Base-by-base conservation (phyloP, 2,113 vertebrate genomes). In the Uropsilus gracilis region DNA sequence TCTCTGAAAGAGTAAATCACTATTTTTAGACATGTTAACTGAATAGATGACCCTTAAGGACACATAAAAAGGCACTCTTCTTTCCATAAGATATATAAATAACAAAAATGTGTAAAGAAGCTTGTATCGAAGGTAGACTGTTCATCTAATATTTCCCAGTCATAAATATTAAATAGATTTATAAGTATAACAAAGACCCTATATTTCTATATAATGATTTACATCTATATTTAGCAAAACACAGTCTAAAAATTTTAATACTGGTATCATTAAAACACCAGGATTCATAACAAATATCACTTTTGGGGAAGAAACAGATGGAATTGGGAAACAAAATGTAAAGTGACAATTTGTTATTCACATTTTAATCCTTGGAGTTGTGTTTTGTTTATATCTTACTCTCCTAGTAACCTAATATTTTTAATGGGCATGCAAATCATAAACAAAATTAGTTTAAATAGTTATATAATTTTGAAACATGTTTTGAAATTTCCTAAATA, bases 391-490 rank as follows among this genome's bases (percentile, higher is more conserved):
- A 72, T 4, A 89, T 4, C 84, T 72, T 24, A 80, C 8, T 10
- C 13, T 42, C 28, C 32, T 0, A 20, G 34, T 69, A 95, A 78
- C 22, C 30, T 78, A 37, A 69, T 30, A 80, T 73, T 84, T 86
- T 86, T 71, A 63, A 72, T 83, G 50, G 50, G 28, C 50, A 13
- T 77, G n/a, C 12, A 28, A 50, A 8, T 68, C 61, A 37, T 94
- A 94, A 94, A 89, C 76, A 63, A 93, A 92, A 20, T 26, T 39
- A 76, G 81, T 69, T 94, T 46, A 94, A 94, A 89, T 68, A 55
- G 85, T 86, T 83, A 81, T 37, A 44, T 71, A 91, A 92, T 55
- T 76, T 93, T 80, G 18, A 92, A 59, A 46, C 8, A 24, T 82
- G 26, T 44, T 91, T 92, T 78, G 30, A 88, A 86, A 80, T 92